Evolutionary conservation across 2,797 vertebrate genomes (phyloP).

Genomic region (Adrianichthys oophorus): DNA sequence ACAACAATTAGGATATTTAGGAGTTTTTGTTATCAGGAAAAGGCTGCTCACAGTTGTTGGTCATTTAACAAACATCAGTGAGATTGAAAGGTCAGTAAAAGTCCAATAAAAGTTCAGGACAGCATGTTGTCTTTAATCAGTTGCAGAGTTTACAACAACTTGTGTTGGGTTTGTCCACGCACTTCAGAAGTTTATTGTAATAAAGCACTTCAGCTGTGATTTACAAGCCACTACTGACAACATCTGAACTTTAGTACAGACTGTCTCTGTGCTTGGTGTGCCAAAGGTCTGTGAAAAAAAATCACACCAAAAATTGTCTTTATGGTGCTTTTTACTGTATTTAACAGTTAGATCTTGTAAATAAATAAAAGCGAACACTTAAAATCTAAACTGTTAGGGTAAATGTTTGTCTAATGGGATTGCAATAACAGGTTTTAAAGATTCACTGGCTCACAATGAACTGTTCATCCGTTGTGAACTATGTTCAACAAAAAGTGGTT

Average conservation of each 20-base stretch:
- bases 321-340: conserved; percentile 24
- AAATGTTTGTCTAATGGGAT: too few relatives aligned
- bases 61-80: too few relatives aligned
- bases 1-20: too few relatives aligned
- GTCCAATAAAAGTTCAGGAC: neutral
- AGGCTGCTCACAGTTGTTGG: too few relatives aligned
- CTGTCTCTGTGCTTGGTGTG: conserved; percentile 1
- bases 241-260: conserved; percentile 43
- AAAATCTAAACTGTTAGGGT: too few relatives aligned
- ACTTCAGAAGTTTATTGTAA: conserved; percentile 43
- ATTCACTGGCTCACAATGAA: too few relatives aligned
- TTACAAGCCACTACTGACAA: conserved; percentile 34
- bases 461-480: too few relatives aligned
- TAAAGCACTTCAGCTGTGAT: conserved; percentile 19
- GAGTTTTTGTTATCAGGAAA: too few relatives aligned
- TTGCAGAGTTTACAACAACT: conserved; percentile 31
- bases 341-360: conserved; percentile 11
- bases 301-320: neutral
- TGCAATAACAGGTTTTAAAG: too few relatives aligned
- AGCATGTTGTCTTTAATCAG: conserved; percentile 20
- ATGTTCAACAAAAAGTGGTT: too few relatives aligned
- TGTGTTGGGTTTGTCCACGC: conserved; percentile 11
- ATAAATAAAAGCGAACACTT: too few relatives aligned
- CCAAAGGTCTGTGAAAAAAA: conserved; percentile 15
- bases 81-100: neutral